These are phyloP conservation scores for Corythornis madagascariensis DNA, from an alignment of 2,113 vertebrate species.

Conservation along the genomic window DNA sequence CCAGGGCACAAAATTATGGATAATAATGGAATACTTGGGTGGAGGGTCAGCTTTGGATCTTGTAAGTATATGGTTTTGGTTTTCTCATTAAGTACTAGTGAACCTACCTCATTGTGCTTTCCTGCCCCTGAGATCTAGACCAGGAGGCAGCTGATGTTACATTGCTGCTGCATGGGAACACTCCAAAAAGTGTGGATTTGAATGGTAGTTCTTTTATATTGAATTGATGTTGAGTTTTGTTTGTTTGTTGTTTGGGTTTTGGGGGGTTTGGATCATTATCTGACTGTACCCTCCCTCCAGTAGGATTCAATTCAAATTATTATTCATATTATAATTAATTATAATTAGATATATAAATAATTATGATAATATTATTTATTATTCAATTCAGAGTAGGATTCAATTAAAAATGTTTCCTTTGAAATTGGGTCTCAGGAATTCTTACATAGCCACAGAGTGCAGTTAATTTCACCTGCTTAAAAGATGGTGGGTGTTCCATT, in stretches of 20 bases:
- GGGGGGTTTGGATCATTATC: neutral
- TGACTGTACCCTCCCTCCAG: neutral
- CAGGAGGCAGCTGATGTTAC: neutral
- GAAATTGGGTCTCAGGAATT: neutral
- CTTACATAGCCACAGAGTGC: neutral
- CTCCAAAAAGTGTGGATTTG: neutral
- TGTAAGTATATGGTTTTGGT: slow-evolving; percentile 59
- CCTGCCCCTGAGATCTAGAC: neutral
- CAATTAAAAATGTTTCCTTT: slow-evolving; percentile 1
- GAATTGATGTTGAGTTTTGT: neutral
- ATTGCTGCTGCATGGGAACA: neutral
- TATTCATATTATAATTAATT: too few species aligned
- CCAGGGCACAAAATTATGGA: slow-evolving; percentile 80
- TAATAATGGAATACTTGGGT: slow-evolving; percentile 84
- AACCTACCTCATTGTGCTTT: neutral
- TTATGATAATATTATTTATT: too few species aligned
- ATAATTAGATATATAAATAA: too few species aligned
- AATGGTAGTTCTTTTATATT: neutral
- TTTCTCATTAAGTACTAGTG: neutral
- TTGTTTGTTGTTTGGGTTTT: neutral
- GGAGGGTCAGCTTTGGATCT: slow-evolving; percentile 83
- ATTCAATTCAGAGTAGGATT: neutral
- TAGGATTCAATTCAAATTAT: neutral
- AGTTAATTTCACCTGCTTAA: slow-evolving; percentile 23
- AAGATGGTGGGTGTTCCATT: slow-evolving; percentile 53